These are phyloP conservation scores for Cydia fagiglandana DNA, from an alignment of 1,140 invertebrate species.

Conservation along the genomic window DNA sequence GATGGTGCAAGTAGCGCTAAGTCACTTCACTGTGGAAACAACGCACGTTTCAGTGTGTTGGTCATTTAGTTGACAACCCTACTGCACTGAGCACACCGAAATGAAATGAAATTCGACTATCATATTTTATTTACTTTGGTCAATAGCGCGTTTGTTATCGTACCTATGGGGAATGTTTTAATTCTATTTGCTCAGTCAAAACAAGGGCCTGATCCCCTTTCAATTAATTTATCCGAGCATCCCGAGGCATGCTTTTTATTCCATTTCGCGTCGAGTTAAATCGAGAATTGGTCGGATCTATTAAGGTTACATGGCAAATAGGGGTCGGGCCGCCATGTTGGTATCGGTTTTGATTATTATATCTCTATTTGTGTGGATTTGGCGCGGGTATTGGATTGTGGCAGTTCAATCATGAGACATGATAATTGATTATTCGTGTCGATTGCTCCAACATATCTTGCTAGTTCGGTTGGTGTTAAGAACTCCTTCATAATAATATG, in stretches of 20 bases:
- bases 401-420: not conserved
- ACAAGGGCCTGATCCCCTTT: slow-evolving; percentile 51
- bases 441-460: not conserved
- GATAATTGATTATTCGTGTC: slow-evolving; percentile 6
- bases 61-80: slow-evolving; percentile 10
- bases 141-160: slow-evolving; percentile 47
- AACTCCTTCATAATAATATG: not conserved
- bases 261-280: slow-evolving; percentile 39
- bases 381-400: slow-evolving; percentile 2
- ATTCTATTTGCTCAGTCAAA: slow-evolving; percentile 56
- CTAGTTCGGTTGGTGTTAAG: not conserved
- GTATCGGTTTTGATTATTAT: slow-evolving; percentile 1
- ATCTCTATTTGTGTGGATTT: not conserved
- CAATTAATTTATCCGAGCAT: slow-evolving; percentile 51
- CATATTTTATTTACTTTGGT: slow-evolving; percentile 36
- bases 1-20: no score
- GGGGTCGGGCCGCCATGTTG: not conserved
- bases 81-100: not conserved
- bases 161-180: slow-evolving; percentile 46
- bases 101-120: slow-evolving; percentile 19
- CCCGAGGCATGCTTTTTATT: slow-evolving; percentile 45
- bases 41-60: not conserved
- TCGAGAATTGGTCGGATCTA: slow-evolving; percentile 37
- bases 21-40: no score
- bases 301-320: slow-evolving; percentile 39